These are phyloP conservation scores for Harpalus rubripes DNA, from an alignment of 2,888 invertebrate genomes.

Conservation along the genomic window DNA sequence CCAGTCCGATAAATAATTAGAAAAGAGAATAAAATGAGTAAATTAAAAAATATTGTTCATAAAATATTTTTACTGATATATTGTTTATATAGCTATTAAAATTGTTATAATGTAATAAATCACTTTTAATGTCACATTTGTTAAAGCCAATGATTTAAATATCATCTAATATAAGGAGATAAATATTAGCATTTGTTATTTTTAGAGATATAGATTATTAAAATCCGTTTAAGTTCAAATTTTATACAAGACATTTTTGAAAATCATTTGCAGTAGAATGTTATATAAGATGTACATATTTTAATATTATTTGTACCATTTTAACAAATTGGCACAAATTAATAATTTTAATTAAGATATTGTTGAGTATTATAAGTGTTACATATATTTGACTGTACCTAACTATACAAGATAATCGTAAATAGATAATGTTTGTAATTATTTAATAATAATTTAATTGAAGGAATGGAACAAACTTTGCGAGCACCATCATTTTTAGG, in stretches of 20 bases:
- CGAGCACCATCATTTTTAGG: constrained; percentile 33
- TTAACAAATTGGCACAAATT: constrained; percentile 11
- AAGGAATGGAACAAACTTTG: constrained; percentile 26
- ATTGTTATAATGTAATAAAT: constrained; percentile 46
- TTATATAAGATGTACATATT: constrained; percentile 43
- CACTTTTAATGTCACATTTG: constrained; percentile 50
- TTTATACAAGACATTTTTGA: constrained; percentile 33
- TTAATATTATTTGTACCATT: constrained; percentile 22
- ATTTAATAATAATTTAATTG: constrained; percentile 21
- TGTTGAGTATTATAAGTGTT: constrained; percentile 51
- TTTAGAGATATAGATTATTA: constrained; percentile 52
- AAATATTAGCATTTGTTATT: constrained; percentile 49
- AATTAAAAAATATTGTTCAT: constrained; percentile 38
- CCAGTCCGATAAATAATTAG: constrained; percentile 25
- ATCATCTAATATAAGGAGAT: constrained; percentile 43
- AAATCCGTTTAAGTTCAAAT: constrained; percentile 23
- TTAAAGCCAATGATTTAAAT: constrained; percentile 51
- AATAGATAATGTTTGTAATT: constrained; percentile 24
- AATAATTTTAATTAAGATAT: constrained; percentile 34
- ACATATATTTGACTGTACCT: constrained; percentile 53
- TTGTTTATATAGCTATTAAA: constrained; percentile 49
- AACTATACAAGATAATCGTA: constrained; percentile 37
- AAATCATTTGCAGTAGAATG: constrained; percentile 32
- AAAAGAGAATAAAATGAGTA: constrained; percentile 11
- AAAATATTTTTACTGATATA: constrained; percentile 51